phyloP scores from a whole-genome alignment of 2,797 vertebrate genomes.

The Rhinoraja longicauda region DNA sequence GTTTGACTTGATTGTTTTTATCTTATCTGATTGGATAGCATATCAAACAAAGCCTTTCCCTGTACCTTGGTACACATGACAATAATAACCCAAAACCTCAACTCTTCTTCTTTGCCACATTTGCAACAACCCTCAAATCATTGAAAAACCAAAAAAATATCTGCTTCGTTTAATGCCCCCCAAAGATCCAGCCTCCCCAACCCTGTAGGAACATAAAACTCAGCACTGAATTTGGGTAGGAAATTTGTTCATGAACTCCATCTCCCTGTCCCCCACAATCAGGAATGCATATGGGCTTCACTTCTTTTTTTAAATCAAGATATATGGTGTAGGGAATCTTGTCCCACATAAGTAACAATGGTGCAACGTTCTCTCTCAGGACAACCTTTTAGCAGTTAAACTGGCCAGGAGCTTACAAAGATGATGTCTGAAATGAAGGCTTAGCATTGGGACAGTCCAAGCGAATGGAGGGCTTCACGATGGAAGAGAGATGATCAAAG shows the following conservation, averaged over 20 bases:
- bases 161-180: too few species aligned
- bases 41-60: too few species aligned
- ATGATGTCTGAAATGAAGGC: background rate
- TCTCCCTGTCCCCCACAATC: background rate
- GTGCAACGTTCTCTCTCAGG: background rate
- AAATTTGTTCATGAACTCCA: background rate
- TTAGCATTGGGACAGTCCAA: background rate
- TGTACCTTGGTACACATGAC: too few species aligned
- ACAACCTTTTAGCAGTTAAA: background rate
- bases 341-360: background rate
- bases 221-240: background rate
- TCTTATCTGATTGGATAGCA: too few species aligned
- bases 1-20: too few species aligned
- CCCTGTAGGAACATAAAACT: background rate
- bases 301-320: background rate
- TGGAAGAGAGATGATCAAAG: background rate
- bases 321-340: background rate
- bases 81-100: too few species aligned
- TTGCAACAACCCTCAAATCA: too few species aligned
- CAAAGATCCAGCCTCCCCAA: too few species aligned
- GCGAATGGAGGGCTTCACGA: background rate
- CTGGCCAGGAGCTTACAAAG: background rate
- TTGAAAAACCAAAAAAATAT: too few species aligned
- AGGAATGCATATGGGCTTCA: too few species aligned
- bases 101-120: too few species aligned